Base-by-base conservation (phyloP, 2,888 invertebrate species). In the Oeneis ivallda region DNA sequence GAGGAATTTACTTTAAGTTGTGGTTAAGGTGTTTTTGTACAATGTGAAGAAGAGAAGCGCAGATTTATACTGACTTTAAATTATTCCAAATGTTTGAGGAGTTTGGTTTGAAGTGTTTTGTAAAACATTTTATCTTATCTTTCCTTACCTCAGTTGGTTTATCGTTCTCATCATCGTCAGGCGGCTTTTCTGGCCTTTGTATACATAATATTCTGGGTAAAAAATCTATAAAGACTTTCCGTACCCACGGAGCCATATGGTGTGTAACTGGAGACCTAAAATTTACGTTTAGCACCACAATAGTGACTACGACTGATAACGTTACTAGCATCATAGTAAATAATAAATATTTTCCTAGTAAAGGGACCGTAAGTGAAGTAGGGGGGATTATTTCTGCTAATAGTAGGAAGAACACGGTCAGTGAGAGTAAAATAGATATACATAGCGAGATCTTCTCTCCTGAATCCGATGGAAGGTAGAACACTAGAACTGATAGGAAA, bases 361-460 rank as follows among this genome's bases (percentile, higher is more conserved):
- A 93, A 72, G 98, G 98, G 76, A 98, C 97, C 73, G 98, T 97
- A 75, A 98, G 92, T 75, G 98, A 98, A 73, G 98, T 98, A 63
- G 98, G 97, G 76, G 98, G 98, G 85, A 98, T 98, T 84, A 98
- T 98, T 93, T 98, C 98, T 80, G 96, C 97, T 83, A 98, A 93
- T 76, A 98, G 93, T 81, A 98, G 93, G 93, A 98, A 98, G 93
- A 98, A 98, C 93, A 98, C 98, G 80, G 98, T 98, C 82, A 98
- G 93, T 75, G 98, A 98, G 64, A 98, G 95, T 70, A 98, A 93
- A 84, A 98, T 98, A 73, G 97, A 98, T 81, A 98, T 98, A 87
- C 98, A 98, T 72, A 99, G 94, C 70, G 98, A 98, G 77, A 99
- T 98, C 89, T 99, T 99, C 91, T 99, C 99, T 74, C 99, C 99